phyloP scores from a whole-genome alignment of 2,797 vertebrate species.

The Halcyon badia region DNA sequence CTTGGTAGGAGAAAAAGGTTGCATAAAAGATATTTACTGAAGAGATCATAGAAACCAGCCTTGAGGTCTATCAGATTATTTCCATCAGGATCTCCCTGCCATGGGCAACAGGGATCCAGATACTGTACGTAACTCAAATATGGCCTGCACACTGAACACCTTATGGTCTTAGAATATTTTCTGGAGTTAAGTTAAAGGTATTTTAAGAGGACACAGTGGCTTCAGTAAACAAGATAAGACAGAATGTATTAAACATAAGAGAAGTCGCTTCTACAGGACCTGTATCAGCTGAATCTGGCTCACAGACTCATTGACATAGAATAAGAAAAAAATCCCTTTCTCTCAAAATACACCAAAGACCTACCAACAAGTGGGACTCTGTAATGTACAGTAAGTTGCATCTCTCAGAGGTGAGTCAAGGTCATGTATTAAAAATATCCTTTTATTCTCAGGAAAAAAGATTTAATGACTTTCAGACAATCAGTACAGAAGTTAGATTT shows the following conservation, averaged over 20 bases:
- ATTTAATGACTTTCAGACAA: background rate
- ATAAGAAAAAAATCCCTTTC: rapidly evolving
- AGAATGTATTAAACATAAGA: background rate
- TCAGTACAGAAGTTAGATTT: background rate
- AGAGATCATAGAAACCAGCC: background rate
- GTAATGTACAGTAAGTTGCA: background rate
- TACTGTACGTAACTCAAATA: background rate
- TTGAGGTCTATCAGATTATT: background rate
- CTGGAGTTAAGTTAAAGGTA: background rate
- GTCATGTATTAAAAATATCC: background rate
- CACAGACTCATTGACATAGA: background rate
- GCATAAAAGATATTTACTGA: background rate
- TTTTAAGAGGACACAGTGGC: background rate
- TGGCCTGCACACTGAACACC: background rate
- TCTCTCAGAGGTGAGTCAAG: background rate
- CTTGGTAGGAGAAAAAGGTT: background rate
- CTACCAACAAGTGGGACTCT: background rate
- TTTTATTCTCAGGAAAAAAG: background rate
- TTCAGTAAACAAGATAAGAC: background rate
- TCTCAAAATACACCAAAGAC: background rate
- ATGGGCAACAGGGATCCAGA: background rate
- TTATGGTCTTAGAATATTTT: background rate
- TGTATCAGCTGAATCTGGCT: background rate
- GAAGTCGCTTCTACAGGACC: background rate
- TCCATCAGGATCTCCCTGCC: background rate